phyloP scores from a whole-genome alignment of 2,888 invertebrate species.

The Willowsia nigromaculata region DNA sequence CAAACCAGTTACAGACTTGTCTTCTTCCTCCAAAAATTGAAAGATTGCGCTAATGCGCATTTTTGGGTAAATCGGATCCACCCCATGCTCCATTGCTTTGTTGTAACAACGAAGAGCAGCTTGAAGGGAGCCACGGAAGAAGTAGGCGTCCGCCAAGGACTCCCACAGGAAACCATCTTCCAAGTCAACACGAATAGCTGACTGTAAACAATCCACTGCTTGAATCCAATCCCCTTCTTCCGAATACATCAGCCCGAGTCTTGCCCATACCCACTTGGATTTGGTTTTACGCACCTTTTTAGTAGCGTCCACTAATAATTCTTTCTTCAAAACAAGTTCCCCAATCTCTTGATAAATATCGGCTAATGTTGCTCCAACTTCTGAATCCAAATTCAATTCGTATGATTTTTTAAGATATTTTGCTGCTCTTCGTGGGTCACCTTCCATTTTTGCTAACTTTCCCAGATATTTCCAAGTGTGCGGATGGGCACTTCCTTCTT shows the following conservation, averaged over 20 bases:
- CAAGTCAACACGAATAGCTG: slow-evolving; percentile 81
- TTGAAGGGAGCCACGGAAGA: slow-evolving; percentile 91
- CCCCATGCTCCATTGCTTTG: slow-evolving; percentile 86
- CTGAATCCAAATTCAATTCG: slow-evolving; percentile 86
- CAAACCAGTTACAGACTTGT: slow-evolving; percentile 88
- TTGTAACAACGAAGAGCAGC: slow-evolving; percentile 94
- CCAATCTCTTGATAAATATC: slow-evolving; percentile 86
- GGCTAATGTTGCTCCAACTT: slow-evolving; percentile 88
- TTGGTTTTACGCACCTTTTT: slow-evolving; percentile 70
- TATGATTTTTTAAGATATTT: slow-evolving; percentile 93
- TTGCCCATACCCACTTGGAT: slow-evolving; percentile 89
- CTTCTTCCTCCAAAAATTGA: slow-evolving; percentile 85
- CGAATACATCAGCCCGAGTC: slow-evolving; percentile 90
- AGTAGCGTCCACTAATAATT: slow-evolving; percentile 70
- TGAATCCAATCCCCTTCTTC: slow-evolving; percentile 86
- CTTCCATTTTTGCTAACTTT: slow-evolving; percentile 72
- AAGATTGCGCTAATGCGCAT: slow-evolving; percentile 89
- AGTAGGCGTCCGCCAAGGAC: slow-evolving; percentile 93
- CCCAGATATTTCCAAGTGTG: slow-evolving; percentile 77
- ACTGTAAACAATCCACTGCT: slow-evolving; percentile 89
- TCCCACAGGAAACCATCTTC: slow-evolving; percentile 90
- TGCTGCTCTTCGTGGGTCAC: slow-evolving; percentile 87
- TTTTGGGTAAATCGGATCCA: slow-evolving; percentile 86
- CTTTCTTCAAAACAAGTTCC: slow-evolving; percentile 81
- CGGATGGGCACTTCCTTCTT: slow-evolving; percentile 73